Evolutionary conservation across 2,888 invertebrate species (phyloP), one percentile per base, ranked within the genome.

Genomic region (Toxonevra muliebris): DNA sequence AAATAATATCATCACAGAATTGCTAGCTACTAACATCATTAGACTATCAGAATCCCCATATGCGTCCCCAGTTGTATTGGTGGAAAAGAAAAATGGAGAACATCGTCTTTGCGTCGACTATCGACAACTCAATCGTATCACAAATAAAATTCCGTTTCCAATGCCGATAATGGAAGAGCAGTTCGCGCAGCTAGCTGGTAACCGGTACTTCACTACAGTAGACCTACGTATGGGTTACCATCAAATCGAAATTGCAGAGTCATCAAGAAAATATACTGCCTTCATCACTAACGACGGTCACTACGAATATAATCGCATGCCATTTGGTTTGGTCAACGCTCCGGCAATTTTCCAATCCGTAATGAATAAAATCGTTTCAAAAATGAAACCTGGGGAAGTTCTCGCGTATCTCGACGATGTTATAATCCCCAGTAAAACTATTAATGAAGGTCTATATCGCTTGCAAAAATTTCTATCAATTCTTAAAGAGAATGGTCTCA

Each of bases 81-180:
- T 73, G 8, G 69, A 73, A 45, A 75, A 76, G 55, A 70, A 73
- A 45, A 71, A 77, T 10, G 70, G 67, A 1, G 70, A 73, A 57
- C 69, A 72, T 54, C 69, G 69, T 2, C 43, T 73, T 19, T 74
- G 70, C 48, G 60, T 76, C 0, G 74, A 74, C 20, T 75, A 70
- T 42, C 53, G 74, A 0, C 41, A 48, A 11, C 10, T 73, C 4
- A 73, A 73, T 40, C 9, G 11, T 9, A 66, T 73, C 4, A 75
- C 71, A 0, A n/a, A 61, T 2, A 73, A 72, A 43, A 63, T 52
- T 15, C 69, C 71, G 20, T 68, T 70, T 13, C 71, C 71, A 0
- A 72, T 74, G 71, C 73, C 73, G 1, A 59, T 69, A 17, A 68
- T 73, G 30, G 72, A 73, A 9, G 70, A 76, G 41, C 70, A 71